Evolutionary conservation across 2,888 invertebrate species (phyloP).

Genomic region (Apamea epomidion): DNA sequence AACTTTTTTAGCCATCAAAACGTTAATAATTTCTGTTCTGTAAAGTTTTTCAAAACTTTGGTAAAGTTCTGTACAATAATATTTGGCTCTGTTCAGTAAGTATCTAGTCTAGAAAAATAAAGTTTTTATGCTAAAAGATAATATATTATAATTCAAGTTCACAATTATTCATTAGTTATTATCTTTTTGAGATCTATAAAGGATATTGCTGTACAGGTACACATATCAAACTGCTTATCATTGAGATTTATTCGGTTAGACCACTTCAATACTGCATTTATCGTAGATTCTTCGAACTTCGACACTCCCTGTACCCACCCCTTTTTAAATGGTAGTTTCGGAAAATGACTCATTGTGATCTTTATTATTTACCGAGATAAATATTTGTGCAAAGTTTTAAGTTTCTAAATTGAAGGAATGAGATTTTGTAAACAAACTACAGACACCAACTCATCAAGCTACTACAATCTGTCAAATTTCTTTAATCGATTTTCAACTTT

Average conservation of each 20-base stretch:
- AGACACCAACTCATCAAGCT: no score
- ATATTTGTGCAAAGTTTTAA: not conserved
- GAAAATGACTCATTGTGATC: not conserved
- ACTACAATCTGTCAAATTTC: no score
- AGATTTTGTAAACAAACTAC: no score
- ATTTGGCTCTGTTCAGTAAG: not conserved
- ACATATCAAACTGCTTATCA: not conserved
- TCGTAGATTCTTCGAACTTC: not conserved
- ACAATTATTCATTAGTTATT: not conserved
- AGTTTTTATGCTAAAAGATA: not conserved
- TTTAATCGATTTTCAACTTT: no score
- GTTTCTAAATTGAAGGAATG: not conserved
- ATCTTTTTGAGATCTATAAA: not conserved
- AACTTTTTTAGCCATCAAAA: not conserved
- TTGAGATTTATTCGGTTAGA: not conserved
- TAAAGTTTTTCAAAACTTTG: conserved; percentile 6
- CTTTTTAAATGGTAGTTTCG: not conserved
- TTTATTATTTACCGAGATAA: not conserved
- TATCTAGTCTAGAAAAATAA: not conserved
- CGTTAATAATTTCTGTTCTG: not conserved
- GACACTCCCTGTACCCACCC: not conserved
- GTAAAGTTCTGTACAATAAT: not conserved
- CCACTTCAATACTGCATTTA: not conserved
- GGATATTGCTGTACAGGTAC: not conserved
- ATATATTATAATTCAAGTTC: not conserved